Base-by-base conservation (phyloP, 1,140 invertebrate species). In the Drosophila kurseongensis region DNA sequence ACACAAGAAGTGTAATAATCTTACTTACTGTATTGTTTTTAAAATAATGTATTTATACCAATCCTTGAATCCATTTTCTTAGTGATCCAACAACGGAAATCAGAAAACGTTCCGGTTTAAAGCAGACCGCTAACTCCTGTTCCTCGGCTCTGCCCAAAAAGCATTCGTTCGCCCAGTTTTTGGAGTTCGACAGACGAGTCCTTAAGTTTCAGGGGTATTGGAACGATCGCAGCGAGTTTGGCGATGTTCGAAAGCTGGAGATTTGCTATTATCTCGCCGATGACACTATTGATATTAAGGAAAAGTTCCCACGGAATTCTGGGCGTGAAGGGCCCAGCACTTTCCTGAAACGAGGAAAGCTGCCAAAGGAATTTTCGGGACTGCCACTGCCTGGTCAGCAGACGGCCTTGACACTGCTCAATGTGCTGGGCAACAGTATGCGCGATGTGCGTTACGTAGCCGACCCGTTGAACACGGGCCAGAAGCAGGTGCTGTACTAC, bases 211-310 rank as follows among this genome's bases (percentile, higher is more conserved):
- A 95, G 78, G 97, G 95, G 27, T 97, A 97, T 75, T 98, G 98
- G 97, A 97, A 98, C 90, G 97, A 98, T 89, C 94, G 95, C 8
- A 95, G 94, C 35, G 94, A 95, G 80, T 95, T 95, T 91, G 95
- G 97, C 36, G 93, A 95, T 36, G 84, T 97, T n/a, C 95, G 97
- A 75, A 93, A 96, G 77, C 92, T 97, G 4, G 95, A 96, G 78
- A 93, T 98, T 5, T 94, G 95, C 91, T 98, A 97, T 92, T 98
- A 96, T 92, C 93, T 98, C 12, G 95, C 96, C 0, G 97, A 99
- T 91, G 96, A 98, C 85, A 98, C 97, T 0, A 95, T 98, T 14
- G 97, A 98, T 91, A 95, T 99, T 5, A 95, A 96, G 72, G 97
- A 97, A 93, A 94, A 95, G 2, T 93, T 96, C 59, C 93, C 94